These are phyloP conservation scores for Chionis minor DNA, from an alignment of 2,113 vertebrate genomes.

Conservation along the genomic window DNA sequence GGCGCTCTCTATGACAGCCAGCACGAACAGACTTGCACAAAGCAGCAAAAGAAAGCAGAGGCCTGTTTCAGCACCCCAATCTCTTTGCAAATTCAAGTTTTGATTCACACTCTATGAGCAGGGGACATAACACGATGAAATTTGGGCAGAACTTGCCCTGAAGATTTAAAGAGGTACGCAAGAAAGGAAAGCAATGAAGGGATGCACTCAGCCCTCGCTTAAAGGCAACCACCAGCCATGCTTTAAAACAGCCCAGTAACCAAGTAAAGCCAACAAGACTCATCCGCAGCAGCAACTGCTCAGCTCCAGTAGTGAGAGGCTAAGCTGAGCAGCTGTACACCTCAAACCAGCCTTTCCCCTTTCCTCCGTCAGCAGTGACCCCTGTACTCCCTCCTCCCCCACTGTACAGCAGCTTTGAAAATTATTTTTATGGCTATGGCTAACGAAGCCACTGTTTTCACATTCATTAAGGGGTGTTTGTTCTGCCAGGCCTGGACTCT, in stretches of 20 bases:
- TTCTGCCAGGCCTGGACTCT: background rate
- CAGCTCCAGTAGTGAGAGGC: rapidly evolving
- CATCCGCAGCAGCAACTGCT: background rate
- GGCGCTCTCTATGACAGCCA: rapidly evolving
- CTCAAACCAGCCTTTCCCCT: background rate
- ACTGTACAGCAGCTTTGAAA: background rate
- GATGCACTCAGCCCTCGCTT: background rate
- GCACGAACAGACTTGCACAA: background rate
- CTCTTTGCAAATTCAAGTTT: background rate
- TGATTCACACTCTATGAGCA: background rate
- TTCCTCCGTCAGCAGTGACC: background rate
- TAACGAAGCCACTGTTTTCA: background rate
- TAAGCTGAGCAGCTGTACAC: background rate
- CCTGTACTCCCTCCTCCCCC: background rate
- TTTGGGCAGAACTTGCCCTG: background rate
- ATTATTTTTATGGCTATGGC: background rate
- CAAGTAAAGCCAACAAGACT: background rate
- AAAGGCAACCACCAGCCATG: background rate
- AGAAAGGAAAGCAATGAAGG: background rate
- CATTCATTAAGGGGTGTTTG: background rate
- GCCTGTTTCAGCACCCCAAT: background rate
- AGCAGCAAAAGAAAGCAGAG: background rate
- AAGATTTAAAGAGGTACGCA: background rate
- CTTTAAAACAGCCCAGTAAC: background rate
- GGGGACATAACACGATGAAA: background rate